Conservation (phyloP, 2,888 invertebrate genomes). For the Boloria selene region DNA sequence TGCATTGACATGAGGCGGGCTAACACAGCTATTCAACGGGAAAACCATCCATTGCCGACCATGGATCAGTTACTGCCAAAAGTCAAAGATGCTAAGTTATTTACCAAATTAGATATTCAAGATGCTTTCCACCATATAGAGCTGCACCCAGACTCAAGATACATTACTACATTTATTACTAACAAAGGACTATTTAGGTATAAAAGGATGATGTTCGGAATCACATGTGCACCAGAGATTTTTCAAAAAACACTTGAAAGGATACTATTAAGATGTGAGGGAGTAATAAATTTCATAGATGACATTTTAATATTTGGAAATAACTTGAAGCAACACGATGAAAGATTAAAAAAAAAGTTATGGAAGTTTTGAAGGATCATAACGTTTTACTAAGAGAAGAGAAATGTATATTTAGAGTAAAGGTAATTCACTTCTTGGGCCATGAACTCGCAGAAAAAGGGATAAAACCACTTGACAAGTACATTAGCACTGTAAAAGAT, state of each 20-base stretch:
- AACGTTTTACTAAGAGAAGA: constrained; percentile 39
- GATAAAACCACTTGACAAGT: constrained; percentile 46
- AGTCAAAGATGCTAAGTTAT: constrained; percentile 40
- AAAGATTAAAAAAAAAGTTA: constrained; percentile 18
- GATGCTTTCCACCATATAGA: constrained; percentile 46
- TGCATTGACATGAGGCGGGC: constrained; percentile 33
- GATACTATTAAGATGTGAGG: constrained; percentile 44
- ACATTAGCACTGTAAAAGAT: constrained; percentile 43
- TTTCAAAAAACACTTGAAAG: constrained; percentile 46
- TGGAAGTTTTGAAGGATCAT: constrained; percentile 33
- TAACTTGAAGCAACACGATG: constrained; percentile 36
- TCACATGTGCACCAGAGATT: constrained; percentile 46
- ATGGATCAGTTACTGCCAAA: constrained; percentile 46
- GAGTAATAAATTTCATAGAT: constrained; percentile 43
- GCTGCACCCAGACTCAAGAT: constrained; percentile 34
- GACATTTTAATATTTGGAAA: constrained; percentile 44
- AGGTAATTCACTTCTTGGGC: constrained; percentile 27
- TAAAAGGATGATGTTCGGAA: constrained; percentile 46
- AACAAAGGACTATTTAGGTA: constrained; percentile 44
- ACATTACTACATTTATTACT: constrained; percentile 46
- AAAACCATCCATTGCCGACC: constrained; percentile 40
- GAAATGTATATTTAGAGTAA: constrained; percentile 47
- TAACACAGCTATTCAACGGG: constrained; percentile 32
- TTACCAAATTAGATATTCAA: constrained; percentile 43
- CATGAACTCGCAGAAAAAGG: constrained; percentile 42